Base-by-base conservation (phyloP, 2,888 invertebrate genomes). In the Macrosiphum euphorbiae region DNA sequence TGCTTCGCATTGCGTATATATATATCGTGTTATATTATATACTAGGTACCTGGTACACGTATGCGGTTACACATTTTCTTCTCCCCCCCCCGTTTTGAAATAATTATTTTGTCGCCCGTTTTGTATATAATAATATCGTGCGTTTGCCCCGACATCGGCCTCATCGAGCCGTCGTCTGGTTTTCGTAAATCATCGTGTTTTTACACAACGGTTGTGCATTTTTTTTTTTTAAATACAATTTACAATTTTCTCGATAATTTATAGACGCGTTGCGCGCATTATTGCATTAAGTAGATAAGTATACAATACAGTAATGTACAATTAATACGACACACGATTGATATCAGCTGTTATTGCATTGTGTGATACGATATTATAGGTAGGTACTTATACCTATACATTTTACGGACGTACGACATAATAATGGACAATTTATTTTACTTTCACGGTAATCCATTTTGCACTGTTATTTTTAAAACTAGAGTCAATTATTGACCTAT, bases 61-160 rank as follows among this genome's bases (percentile, higher is more conserved):
- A 55, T 55, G 85, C 61, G 35, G 58, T 61, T 61, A 50, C 35
- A 24, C 35, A n/a, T 41, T 20, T 85, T 85, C 85, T 85, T 85
- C 85, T 86, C 44, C 20, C 24, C 44, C 3, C 88, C 10, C 11
- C 47, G 16, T 67, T 92, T 86, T 16, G 8, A 87, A 88, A 92
- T 67, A 87, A 87, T 92, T 67, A 52, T 92, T 92, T 92, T 52
- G 92, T 92, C 88, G 50, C 35, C 41, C 61, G 87, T 20, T 55
- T 55, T 67, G 35, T 91, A 55, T n/a, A 55, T 55, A 55, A 55
- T 87, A 92, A 92, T 92, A 86, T 87, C 87, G 41, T 35, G 61
- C 55, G 20, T 20, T 92, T 50, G 26, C n/a, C n/a, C 85, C 85
- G 91, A 91, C 44, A 44, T 7, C 91, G 20, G 0, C 55, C 58